Evolutionary conservation across 2,113 vertebrate species (phyloP).

Genomic region (Notothenia coriiceps): DNA sequence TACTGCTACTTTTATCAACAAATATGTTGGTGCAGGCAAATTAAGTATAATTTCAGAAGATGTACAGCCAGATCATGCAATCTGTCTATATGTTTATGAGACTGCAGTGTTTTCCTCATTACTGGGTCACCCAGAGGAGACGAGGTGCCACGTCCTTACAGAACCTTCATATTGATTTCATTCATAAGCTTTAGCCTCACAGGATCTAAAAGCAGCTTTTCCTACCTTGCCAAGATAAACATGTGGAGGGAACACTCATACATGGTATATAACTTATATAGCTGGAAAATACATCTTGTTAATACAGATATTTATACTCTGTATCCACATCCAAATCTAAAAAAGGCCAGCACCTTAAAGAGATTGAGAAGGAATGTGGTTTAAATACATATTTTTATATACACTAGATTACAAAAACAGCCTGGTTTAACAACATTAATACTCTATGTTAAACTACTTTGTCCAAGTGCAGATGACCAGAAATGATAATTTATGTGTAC

Average conservation of each 20-base stretch:
- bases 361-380: slow-evolving; percentile 1
- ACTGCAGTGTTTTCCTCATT: slow-evolving; percentile 41
- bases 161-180: slow-evolving; percentile 37
- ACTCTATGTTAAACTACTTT: slow-evolving; percentile 59
- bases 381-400: slow-evolving; percentile 26
- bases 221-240: slow-evolving; percentile 66
- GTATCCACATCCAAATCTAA: slow-evolving; percentile 20
- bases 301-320: slow-evolving; percentile 20
- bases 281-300: slow-evolving; percentile 49
- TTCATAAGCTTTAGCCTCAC: slow-evolving; percentile 35
- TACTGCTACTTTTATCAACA: slow-evolving; percentile 23
- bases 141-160: slow-evolving; percentile 14
- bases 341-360: slow-evolving; percentile 2
- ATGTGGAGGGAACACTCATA: slow-evolving; percentile 44
- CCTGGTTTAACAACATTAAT: slow-evolving; percentile 39
- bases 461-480: slow-evolving; percentile 41
- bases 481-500: slow-evolving; percentile 71
- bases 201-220: slow-evolving; percentile 48
- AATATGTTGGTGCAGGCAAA: slow-evolving; percentile 25
- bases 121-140: slow-evolving; percentile 1
- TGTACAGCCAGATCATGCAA: slow-evolving; percentile 37
- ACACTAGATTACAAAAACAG: slow-evolving; percentile 32
- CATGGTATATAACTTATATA: slow-evolving; percentile 29
- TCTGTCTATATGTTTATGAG: slow-evolving; percentile 25
- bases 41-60: slow-evolving; percentile 18